These are phyloP conservation scores for Vesta saturnalis DNA, from an alignment of 2,888 invertebrate species.

Conservation along the genomic window DNA sequence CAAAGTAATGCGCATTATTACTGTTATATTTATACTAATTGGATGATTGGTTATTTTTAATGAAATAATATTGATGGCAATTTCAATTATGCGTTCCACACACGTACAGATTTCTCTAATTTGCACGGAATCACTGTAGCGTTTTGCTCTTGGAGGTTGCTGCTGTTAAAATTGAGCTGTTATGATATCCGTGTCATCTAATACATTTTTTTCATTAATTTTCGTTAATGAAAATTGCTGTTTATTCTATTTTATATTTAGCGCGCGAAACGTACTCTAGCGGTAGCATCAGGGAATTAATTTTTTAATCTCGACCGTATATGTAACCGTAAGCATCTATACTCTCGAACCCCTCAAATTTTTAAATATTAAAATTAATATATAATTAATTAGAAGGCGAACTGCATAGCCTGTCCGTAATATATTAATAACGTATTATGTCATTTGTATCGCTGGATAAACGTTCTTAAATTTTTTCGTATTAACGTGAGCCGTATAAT, in stretches of 20 bases:
- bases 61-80: no score
- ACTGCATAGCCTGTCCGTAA: slow-evolving; percentile 12
- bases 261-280: slow-evolving; percentile 42
- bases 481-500: slow-evolving; percentile 54
- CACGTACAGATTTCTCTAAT: no score
- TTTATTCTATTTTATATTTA: slow-evolving; percentile 24
- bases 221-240: neutral
- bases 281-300: slow-evolving; percentile 55
- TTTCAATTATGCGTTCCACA: no score
- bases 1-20: no score
- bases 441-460: slow-evolving; percentile 38
- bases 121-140: no score
- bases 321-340: slow-evolving; percentile 58
- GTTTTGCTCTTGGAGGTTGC: no score
- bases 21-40: no score
- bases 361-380: slow-evolving; percentile 60
- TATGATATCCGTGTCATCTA: no score
- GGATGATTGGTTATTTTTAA: no score
- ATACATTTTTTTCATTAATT: no score
- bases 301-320: slow-evolving; percentile 53
- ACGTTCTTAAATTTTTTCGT: slow-evolving; percentile 44
- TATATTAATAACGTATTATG: slow-evolving; percentile 42
- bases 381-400: slow-evolving; percentile 31
- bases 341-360: slow-evolving; percentile 77
- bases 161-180: no score